Conservation (phyloP, 1,140 invertebrate genomes). For the Venturia canescens region DNA sequence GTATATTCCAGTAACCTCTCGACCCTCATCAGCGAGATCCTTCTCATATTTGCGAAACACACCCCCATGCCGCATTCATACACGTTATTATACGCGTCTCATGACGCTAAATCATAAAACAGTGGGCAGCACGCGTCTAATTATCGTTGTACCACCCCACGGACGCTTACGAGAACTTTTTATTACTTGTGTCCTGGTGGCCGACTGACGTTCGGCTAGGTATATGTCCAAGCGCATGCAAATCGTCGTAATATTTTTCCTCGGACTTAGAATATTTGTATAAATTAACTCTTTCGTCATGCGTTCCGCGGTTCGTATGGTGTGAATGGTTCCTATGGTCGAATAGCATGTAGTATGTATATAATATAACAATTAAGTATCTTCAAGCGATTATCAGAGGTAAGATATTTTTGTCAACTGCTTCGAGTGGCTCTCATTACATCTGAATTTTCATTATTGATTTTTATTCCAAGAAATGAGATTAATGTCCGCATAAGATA, state of each 20-base stretch:
- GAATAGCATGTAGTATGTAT: too few relatives aligned
- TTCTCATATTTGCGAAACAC: constrained; percentile 51
- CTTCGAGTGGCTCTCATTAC: too few relatives aligned
- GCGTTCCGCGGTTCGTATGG: background rate
- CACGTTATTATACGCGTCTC: constrained; percentile 44
- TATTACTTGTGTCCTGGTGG: constrained; percentile 30
- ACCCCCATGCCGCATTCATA: background rate
- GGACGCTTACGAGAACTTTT: constrained; percentile 35
- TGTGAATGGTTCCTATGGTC: too few relatives aligned
- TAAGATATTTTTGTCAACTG: too few relatives aligned
- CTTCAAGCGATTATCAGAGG: background rate
- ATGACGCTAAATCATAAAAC: constrained; percentile 46
- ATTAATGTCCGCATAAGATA: too few relatives aligned
- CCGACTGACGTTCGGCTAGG: background rate
- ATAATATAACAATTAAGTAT: too few relatives aligned
- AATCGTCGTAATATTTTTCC: constrained; percentile 9
- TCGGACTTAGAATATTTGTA: background rate
- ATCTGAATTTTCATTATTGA: too few relatives aligned
- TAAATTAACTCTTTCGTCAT: background rate
- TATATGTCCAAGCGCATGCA: background rate
- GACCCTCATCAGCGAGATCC: constrained; percentile 4
- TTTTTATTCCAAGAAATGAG: too few relatives aligned
- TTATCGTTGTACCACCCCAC: constrained; percentile 35
- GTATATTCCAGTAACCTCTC: constrained; percentile 2
- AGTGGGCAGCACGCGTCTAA: constrained; percentile 41